Evolutionary conservation across 37 sponge, comb jelly and placozoan genomes (phyloP), one percentile per base, ranked within the genome.

Genomic region (Bolinopsis microptera): DNA sequence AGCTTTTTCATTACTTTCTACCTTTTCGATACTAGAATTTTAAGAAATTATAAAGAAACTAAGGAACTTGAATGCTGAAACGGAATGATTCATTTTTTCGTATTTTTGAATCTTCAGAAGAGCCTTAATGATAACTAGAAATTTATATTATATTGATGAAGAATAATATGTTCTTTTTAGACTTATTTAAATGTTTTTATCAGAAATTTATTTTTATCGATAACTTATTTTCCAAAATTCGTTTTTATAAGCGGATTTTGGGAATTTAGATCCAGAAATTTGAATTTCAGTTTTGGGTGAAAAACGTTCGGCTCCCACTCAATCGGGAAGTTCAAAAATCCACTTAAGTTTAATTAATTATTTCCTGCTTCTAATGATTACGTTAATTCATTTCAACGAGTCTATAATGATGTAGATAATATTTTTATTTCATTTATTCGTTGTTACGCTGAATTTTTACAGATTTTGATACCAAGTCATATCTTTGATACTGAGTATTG

Each of bases 131-230:
- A n/a, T 5, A 13, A 48, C 61, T 48, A 48, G 61, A 48, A 48
- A 48, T 5, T 48, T 70, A 70, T 70, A 70, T 70, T 22, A 70
- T 70, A 70, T 70, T 70, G 74, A 70, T 70, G 30, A 70, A 26
- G 74, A 70, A 70, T 70, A 13, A 48, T n/a, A 21, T 70, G 74
- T 28, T 32, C 35, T 77, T 77, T 77, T 77, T 77, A 77, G 80
- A n/a, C n/a, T n/a, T 77, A 86, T 86, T 86, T 86, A 86, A 86
- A 86, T 86, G 90, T 86, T 86, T 86, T 86, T 86, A 86, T 86
- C 90, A 86, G 61, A 86, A 86, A 41, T 86, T 41, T 86, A 86
- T 86, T 86, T 86, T 86, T 86, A 86, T 30, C 26, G 18, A 72
- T 72, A 72, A 48, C 5, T 48, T 48, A 48, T 48, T 13, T 48